These are phyloP conservation scores for Brotula barbata DNA, from an alignment of 2,797 vertebrate genomes.

Conservation along the genomic window DNA sequence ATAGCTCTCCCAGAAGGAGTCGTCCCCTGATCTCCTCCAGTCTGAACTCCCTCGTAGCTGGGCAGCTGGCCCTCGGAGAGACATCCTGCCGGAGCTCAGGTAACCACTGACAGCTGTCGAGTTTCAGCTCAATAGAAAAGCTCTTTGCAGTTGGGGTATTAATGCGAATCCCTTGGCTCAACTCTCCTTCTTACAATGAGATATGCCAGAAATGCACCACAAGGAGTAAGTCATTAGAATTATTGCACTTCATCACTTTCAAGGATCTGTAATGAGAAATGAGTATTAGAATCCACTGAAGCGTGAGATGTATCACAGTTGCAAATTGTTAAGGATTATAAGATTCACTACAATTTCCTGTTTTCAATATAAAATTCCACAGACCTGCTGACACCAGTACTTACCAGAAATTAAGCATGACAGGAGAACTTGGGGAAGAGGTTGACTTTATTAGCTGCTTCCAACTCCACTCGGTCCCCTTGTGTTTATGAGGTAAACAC, in stretches of 20 bases:
- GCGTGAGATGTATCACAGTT: constrained; percentile 3
- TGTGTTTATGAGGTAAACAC: constrained; percentile 39
- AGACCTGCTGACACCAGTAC: constrained; percentile 18
- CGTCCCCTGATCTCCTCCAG: constrained; percentile 74
- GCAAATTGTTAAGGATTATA: constrained; percentile 1
- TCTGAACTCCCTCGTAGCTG: constrained; percentile 49
- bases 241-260: constrained; percentile 31
- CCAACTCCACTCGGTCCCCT: constrained; percentile 27
- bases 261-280: constrained; percentile 30
- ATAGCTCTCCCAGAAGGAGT: constrained; percentile 66
- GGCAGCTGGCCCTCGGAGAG: constrained; percentile 66
- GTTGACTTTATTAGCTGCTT: constrained; percentile 15
- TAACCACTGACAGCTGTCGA: constrained; percentile 58
- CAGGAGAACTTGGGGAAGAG: neutral
- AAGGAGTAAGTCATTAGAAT: constrained; percentile 29
- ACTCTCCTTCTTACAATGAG: constrained; percentile 36
- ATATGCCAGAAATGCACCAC: constrained; percentile 38
- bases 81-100: constrained; percentile 59
- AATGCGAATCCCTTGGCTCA: constrained; percentile 53
- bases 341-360: neutral
- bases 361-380: neutral
- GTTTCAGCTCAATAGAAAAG: constrained; percentile 64
- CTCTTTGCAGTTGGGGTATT: constrained; percentile 41
- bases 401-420: constrained; percentile 39
- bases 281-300: constrained; percentile 13